A percentile compares a stretch with the other conserved stretches of the same genome.
These are phyloP conservation scores for Holothuria glaberrima DNA, from an alignment of 35 echinoderm and acorn worm genomes.

Conservation along the genomic window DNA sequence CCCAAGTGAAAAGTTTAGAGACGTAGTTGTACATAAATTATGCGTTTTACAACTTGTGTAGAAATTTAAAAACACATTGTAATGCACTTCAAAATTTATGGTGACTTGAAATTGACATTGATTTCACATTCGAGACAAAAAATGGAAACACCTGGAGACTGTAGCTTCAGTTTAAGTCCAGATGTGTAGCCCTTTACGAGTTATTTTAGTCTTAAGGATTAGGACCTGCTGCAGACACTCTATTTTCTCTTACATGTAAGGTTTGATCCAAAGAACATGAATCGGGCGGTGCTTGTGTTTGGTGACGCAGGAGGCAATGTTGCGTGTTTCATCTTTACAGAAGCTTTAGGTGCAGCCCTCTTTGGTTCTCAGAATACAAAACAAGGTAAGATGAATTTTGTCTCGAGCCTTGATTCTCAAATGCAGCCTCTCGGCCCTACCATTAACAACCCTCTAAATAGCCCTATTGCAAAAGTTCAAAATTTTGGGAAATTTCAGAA, in stretches of 20 bases:
- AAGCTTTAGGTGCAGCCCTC: conserved; percentile 85
- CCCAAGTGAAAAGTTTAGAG: background rate
- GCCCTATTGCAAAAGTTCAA: too few species aligned
- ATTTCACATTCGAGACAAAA: too few species aligned
- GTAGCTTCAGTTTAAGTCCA: too few species aligned
- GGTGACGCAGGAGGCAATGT: conserved; percentile 93
- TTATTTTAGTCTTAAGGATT: too few species aligned
- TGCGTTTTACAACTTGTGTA: too few species aligned
- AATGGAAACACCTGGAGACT: too few species aligned
- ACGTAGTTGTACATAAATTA: background rate
- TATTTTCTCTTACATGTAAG: background rate
- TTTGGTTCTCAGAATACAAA: conserved; percentile 98
- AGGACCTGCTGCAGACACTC: too few species aligned
- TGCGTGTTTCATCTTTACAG: conserved; percentile 84
- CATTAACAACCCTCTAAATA: too few species aligned
- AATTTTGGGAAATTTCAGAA: too few species aligned
- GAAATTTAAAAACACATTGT: background rate
- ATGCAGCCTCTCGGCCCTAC: too few species aligned
- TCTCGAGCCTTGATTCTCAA: too few species aligned
- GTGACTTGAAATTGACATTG: background rate
- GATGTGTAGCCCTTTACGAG: too few species aligned
- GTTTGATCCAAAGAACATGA: conserved; percentile 97
- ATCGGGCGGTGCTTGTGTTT: conserved; percentile 86
- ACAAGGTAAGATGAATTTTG: conserved; percentile 64
- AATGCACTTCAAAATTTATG: background rate